A percentile compares a stretch with the other conserved stretches of the same genome.
phyloP scores from a whole-genome alignment of 2,888 invertebrate genomes.

The Drosophila multiciliata region DNA sequence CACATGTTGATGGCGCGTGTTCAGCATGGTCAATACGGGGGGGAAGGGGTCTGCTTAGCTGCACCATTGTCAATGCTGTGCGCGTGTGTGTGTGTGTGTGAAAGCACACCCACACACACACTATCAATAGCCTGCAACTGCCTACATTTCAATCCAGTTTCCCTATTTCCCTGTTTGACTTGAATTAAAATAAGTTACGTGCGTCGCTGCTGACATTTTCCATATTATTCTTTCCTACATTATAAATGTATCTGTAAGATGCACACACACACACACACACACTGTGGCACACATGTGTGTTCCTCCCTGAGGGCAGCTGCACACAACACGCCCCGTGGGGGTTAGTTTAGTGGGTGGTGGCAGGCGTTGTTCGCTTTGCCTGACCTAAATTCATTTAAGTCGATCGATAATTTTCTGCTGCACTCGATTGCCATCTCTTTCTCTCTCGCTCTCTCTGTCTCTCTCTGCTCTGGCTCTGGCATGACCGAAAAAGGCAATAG shows the following conservation, averaged over 20 bases:
- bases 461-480: constrained; percentile 20
- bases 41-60: constrained; percentile 10
- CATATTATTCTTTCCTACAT: constrained; percentile 30
- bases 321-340: constrained; percentile 18
- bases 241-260: constrained; percentile 53
- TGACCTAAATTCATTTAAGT: constrained; percentile 80
- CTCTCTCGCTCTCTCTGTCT: not conserved
- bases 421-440: constrained; percentile 37
- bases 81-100: constrained; percentile 22
- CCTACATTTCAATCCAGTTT: constrained; percentile 66
- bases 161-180: constrained; percentile 69
- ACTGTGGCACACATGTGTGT: constrained; percentile 1
- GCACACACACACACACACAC: constrained; percentile 34
- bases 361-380: constrained; percentile 25
- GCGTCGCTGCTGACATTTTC: constrained; percentile 72
- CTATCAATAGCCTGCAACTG: constrained; percentile 43
- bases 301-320: constrained; percentile 13
- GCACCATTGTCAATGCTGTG: constrained; percentile 50
- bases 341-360: constrained; percentile 7
- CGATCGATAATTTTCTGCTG: constrained; percentile 72
- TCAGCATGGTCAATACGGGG: constrained; percentile 61
- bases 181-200: constrained; percentile 80
- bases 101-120: constrained; percentile 5
- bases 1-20: constrained; percentile 79
- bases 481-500: constrained; percentile 68